A percentile compares a stretch with the other conserved stretches of the same genome.
phyloP scores from a whole-genome alignment of 2,888 invertebrate species.

The Coelopa pilipes region DNA sequence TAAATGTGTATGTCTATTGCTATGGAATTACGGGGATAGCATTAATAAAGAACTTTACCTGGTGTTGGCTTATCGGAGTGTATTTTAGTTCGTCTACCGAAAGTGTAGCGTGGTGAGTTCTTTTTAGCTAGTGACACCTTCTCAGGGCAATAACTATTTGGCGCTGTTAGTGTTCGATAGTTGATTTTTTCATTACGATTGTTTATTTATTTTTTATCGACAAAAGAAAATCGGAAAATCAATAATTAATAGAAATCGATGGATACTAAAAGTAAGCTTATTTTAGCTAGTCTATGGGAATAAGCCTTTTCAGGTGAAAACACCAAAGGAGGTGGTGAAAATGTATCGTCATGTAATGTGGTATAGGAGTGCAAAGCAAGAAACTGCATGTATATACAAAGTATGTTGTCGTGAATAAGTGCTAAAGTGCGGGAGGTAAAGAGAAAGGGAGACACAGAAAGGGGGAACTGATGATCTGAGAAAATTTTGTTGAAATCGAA shows the following conservation, averaged over 20 bases:
- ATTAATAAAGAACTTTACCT: slow-evolving; percentile 52
- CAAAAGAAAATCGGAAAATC: slow-evolving; percentile 40
- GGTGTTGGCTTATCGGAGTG: slow-evolving; percentile 63
- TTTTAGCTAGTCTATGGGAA: neutral
- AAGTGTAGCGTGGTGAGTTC: slow-evolving; percentile 66
- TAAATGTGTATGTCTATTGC: neutral
- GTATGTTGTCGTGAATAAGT: neutral
- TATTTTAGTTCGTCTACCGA: slow-evolving; percentile 70
- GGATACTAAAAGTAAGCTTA: slow-evolving; percentile 9
- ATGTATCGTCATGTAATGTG: neutral
- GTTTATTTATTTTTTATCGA: slow-evolving; percentile 34
- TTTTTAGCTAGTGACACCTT: slow-evolving; percentile 70
- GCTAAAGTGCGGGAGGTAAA: neutral
- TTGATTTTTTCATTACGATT: slow-evolving; percentile 3
- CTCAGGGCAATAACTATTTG: slow-evolving; percentile 70
- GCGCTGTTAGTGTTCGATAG: slow-evolving; percentile 61
- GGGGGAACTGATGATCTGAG: too few species aligned
- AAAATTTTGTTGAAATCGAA: too few species aligned
- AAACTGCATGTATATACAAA: neutral
- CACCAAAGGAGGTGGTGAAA: neutral
- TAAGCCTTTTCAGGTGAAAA: neutral
- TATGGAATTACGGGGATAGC: too few species aligned
- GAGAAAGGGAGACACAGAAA: too few species aligned
- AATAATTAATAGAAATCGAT: slow-evolving; percentile 34
- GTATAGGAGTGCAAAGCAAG: neutral